Evolutionary conservation across 2,797 vertebrate species (phyloP), one percentile per base, ranked within the genome.

Genomic region (Eurystomus glaucurus): DNA sequence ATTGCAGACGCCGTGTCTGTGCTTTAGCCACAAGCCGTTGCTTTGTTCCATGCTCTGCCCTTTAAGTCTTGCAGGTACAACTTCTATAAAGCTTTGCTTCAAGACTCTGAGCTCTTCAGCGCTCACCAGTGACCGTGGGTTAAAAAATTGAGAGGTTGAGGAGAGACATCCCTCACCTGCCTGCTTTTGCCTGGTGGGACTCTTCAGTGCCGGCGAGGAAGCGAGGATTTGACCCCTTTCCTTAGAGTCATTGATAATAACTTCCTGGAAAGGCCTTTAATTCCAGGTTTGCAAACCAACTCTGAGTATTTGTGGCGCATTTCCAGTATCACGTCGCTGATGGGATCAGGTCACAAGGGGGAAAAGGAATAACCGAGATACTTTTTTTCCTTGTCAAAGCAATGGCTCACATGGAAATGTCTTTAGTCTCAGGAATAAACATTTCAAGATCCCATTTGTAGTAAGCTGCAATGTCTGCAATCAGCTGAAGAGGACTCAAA

Each of bases 191-290:
- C 74, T 70, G 55, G 23, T 2, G 2, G 48, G 85, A 62, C 70
- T 93, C 69, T 85, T 33, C 84, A 29, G 43, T 3, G 9, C 37
- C 2, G 1, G 46, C 12, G 4, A 96, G 95, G 94, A 97, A 98
- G 91, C 18, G 5, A 94, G 83, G 83, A 55, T 94, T 77, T 98
- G 98, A 98, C 97, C 97, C 93, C 60, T 96, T 97, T 97, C 92
- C 97, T 98, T 96, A 95, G 58, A 97, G 94, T 97, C 85, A 66
- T 96, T 97, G 97, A 97, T 95, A 97, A 97, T 97, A 97, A 97
- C 96, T 98, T 98, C 98, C 97, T 98, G 94, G 83, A 95, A 97
- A 91, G 94, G 89, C 81, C 93, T 98, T 95, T 97, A 80, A 92
- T 93, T 95, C 94, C 93, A 94, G 31, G 62, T 93, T 96, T 62